Percentiles rank a stretch among this genome's conserved stretches.
These are phyloP conservation scores for Congeria kusceri DNA, from an alignment of 2,888 invertebrate species.

Conservation along the genomic window DNA sequence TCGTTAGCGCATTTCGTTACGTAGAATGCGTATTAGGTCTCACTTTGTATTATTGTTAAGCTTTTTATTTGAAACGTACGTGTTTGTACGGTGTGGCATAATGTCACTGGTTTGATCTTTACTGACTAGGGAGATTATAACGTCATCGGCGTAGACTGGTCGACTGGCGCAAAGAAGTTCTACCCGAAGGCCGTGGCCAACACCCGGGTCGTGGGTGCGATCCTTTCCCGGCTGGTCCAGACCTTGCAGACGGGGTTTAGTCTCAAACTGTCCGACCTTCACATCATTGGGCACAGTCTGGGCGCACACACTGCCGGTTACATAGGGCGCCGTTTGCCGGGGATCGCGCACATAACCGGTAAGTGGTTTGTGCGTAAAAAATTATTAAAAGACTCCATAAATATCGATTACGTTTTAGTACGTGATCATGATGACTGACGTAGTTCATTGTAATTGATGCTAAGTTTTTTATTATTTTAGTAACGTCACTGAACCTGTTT, in stretches of 20 bases:
- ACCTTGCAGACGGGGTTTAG: slow-evolving; percentile 59
- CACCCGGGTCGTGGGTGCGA: slow-evolving; percentile 82
- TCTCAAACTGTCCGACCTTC: slow-evolving; percentile 58
- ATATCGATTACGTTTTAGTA: too few relatives aligned
- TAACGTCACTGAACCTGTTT: too few relatives aligned
- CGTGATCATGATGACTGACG: too few relatives aligned
- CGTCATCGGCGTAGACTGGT: slow-evolving; percentile 75
- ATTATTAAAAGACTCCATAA: too few relatives aligned
- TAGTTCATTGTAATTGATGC: too few relatives aligned
- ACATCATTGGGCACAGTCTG: slow-evolving; percentile 92
- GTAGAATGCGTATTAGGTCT: too few relatives aligned
- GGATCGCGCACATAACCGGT: slow-evolving; percentile 83
- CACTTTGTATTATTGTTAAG: too few relatives aligned
- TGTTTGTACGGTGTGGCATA: too few relatives aligned
- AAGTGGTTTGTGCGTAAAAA: background rate
- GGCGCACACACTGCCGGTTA: slow-evolving; percentile 96
- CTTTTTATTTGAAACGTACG: too few relatives aligned
- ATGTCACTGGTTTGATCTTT: too few relatives aligned
- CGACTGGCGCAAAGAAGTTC: slow-evolving; percentile 67
- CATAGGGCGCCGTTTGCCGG: slow-evolving; percentile 89
- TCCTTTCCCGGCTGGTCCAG: slow-evolving; percentile 75
- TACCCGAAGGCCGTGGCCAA: slow-evolving; percentile 84
- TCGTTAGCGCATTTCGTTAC: too few relatives aligned
- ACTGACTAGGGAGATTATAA: slow-evolving; percentile 67
- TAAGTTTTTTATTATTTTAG: too few relatives aligned